Evolutionary conservation across 2,113 vertebrate species (phyloP), one percentile per base, ranked within the genome.

Genomic region (Prinia subflava): DNA sequence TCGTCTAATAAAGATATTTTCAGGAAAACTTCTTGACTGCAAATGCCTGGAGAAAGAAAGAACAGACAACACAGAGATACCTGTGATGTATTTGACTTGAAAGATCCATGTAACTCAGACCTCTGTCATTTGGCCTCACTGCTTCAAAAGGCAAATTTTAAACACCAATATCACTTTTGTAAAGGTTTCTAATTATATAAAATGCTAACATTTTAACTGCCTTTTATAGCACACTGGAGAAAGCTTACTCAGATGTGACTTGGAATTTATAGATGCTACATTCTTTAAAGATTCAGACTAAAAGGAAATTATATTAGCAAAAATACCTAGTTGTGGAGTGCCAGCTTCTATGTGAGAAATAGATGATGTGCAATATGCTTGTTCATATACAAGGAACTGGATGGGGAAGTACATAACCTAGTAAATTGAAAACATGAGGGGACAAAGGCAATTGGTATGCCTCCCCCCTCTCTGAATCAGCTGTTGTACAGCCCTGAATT

Each of bases 61-160:
- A 88, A 25, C 8, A 46, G 11, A 18, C 17, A 57, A 33, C 39
- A 74, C 4, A 44, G 11, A 39, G 6, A 9, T 49, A 41, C 14
- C 9, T 44, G 28, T 69, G 31, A 44, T 55, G 7, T 13, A 23
- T 30, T 53, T 50, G 33, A 6, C 33, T 80, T 69, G 42, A 71
- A 62, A 68, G 56, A 76, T 18, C 13, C 3, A 3, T 11, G 7
- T 39, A 53, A 64, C 37, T 42, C 75, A 62, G 28, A 65, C 2
- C 22, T 52, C 25, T 78, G 42, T 81, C 50, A 78, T 78, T 60
- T 77, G 39, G 55, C 9, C 47, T 77, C 73, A 63, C 42, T 67
- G 50, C 71, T 90, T 63, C 89, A 77, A 70, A 90, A 92, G 47
- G 31, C 22, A 92, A 90, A 78, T 78, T 93, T 95, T 89, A 81